phyloP scores from a whole-genome alignment of 1,140 invertebrate genomes.

The Campoletis sonorensis region DNA sequence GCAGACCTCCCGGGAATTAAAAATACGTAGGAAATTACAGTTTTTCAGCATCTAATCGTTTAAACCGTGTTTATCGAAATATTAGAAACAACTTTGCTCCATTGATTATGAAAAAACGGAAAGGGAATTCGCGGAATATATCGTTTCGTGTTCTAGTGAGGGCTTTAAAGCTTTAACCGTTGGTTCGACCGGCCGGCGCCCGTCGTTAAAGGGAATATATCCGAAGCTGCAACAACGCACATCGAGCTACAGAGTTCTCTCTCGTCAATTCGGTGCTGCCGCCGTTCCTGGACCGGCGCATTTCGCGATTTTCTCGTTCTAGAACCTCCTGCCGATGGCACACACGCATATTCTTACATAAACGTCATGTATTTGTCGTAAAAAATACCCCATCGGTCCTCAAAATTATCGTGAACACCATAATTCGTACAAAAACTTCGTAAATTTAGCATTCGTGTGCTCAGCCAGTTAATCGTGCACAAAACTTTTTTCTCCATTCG shows the following conservation, averaged over 20 bases:
- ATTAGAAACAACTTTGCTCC: neutral
- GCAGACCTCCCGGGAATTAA: neutral
- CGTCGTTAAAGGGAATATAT: conserved; percentile 73
- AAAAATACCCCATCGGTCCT: no score
- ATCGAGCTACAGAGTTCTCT: conserved; percentile 30
- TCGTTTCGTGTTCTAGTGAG: conserved; percentile 29
- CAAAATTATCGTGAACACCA: no score
- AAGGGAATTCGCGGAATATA: neutral
- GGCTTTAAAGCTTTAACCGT: conserved; percentile 66
- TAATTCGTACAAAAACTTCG: no score
- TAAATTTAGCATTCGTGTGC: no score
- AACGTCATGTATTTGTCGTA: neutral
- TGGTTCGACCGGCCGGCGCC: conserved; percentile 67
- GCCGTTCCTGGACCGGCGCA: conserved; percentile 38
- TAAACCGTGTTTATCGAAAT: neutral
- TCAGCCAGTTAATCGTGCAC: no score
- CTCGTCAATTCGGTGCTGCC: conserved; percentile 29
- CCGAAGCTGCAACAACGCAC: conserved; percentile 54
- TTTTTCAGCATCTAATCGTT: no score
- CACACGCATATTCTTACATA: neutral
- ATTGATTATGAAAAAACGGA: neutral
- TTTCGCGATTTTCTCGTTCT: conserved; percentile 32
- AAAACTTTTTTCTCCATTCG: no score
- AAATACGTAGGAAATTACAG: no score
- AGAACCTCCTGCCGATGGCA: neutral